Conservation (phyloP, 2,113 vertebrate species). For the Lates calcarifer region DNA sequence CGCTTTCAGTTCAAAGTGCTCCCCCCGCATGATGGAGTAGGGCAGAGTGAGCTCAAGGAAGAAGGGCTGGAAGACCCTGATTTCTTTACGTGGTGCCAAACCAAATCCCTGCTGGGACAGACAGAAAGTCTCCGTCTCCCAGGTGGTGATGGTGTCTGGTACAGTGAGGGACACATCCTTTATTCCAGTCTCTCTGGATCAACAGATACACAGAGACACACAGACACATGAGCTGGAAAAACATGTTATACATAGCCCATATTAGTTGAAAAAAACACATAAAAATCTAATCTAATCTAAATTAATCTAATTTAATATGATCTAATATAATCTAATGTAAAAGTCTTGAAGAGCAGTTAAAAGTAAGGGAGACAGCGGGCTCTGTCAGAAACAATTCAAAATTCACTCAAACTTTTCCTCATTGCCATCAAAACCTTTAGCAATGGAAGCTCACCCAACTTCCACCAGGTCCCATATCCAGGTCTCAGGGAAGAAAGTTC, state of each 20-base stretch:
- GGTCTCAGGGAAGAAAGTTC: conserved; percentile 90
- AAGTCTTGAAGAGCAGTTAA: too few relatives aligned
- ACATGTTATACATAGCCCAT: background rate
- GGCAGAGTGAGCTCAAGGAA: conserved; percentile 90
- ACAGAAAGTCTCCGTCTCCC: conserved; percentile 90
- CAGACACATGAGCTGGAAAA: background rate
- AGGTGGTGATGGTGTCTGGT: conserved; percentile 93
- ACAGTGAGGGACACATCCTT: conserved; percentile 79
- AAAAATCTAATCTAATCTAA: too few relatives aligned
- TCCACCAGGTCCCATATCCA: conserved; percentile 90
- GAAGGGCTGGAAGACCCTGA: conserved; percentile 91
- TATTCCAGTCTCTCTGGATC: conserved; percentile 82
- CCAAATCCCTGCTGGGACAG: conserved; percentile 86
- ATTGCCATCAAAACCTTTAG: background rate
- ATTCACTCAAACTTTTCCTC: background rate
- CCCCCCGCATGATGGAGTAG: conserved; percentile 90
- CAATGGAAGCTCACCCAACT: conserved; percentile 80
- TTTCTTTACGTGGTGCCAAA: conserved; percentile 83
- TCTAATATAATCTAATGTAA: too few relatives aligned
- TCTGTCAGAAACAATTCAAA: too few relatives aligned
- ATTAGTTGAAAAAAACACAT: background rate
- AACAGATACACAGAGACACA: conserved; percentile 13
- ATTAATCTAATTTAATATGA: too few relatives aligned
- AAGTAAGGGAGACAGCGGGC: too few relatives aligned
- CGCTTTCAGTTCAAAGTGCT: conserved; percentile 89